These are phyloP conservation scores for Raphicerus campestris DNA, from an alignment of 2,113 vertebrate species.

Conservation along the genomic window DNA sequence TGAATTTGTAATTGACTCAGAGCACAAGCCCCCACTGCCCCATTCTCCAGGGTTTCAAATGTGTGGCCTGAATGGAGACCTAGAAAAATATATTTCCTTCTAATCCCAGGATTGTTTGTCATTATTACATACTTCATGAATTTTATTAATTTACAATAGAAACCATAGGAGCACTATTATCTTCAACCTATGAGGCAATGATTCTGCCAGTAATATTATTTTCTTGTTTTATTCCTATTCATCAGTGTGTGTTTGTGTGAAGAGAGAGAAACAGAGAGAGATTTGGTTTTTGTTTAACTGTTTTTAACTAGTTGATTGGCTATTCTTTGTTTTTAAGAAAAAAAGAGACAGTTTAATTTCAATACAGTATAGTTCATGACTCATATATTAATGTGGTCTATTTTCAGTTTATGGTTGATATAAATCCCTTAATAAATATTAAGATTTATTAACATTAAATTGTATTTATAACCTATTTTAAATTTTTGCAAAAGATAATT, in stretches of 20 bases:
- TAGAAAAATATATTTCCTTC: conserved; percentile 12
- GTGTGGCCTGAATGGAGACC: neutral
- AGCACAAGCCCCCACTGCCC: neutral
- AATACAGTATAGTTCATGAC: neutral
- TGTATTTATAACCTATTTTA: conserved; percentile 13
- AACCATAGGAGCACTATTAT: conserved; percentile 12
- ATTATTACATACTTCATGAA: conserved; percentile 30
- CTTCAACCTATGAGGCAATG: neutral
- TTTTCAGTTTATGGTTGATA: neutral
- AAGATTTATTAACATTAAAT: conserved; percentile 5
- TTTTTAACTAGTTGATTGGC: neutral
- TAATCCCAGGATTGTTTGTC: neutral
- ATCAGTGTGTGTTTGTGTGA: neutral
- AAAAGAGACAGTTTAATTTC: neutral
- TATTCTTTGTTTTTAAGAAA: neutral
- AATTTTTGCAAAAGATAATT: neutral
- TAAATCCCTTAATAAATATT: neutral
- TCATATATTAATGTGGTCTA: neutral
- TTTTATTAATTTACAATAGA: conserved; percentile 19
- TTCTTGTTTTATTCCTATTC: conserved; percentile 6
- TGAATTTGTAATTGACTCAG: neutral
- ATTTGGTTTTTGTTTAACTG: neutral
- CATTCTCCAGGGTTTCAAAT: neutral
- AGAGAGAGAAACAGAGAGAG: neutral
- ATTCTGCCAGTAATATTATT: conserved; percentile 28